Percentiles rank a stretch among this genome's conserved stretches.
These are phyloP conservation scores for Hypotaenidia philippensis DNA, from an alignment of 2,797 vertebrate species.

Conservation along the genomic window DNA sequence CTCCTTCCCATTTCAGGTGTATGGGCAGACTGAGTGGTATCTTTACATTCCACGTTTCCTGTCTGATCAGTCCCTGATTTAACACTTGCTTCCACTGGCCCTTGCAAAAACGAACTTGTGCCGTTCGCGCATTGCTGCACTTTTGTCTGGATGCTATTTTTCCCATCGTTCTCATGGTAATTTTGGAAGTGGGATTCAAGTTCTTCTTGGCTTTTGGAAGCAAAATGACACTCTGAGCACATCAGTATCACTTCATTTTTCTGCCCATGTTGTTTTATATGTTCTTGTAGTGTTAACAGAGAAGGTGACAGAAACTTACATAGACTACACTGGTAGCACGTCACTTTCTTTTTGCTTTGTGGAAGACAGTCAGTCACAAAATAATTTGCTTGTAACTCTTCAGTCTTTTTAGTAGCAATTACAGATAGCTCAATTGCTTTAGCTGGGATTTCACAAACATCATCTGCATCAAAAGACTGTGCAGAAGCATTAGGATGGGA, in stretches of 20 bases:
- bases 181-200: conserved; percentile 90
- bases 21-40: background rate
- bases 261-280: conserved; percentile 91
- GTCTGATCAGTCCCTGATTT: conserved; percentile 43
- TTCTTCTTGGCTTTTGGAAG: conserved; percentile 89
- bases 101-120: conserved; percentile 6
- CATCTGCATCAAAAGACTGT: conserved; percentile 41
- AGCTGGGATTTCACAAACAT: conserved; percentile 71
- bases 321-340: conserved; percentile 94
- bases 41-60: conserved; percentile 35
- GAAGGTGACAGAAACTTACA: conserved; percentile 91
- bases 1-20: conserved; percentile 77
- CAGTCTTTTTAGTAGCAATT: conserved; percentile 76
- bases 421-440: conserved; percentile 73
- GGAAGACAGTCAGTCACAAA: conserved; percentile 53
- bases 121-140: conserved; percentile 27
- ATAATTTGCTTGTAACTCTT: conserved; percentile 56
- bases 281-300: conserved; percentile 87
- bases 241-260: conserved; percentile 85
- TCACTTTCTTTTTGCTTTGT: conserved; percentile 81
- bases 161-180: conserved; percentile 80
- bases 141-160: conserved; percentile 37
- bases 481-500: conserved; percentile 68
- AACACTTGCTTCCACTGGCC: conserved; percentile 38
- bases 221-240: conserved; percentile 88